Percentiles rank a stretch among this genome's conserved stretches.
phyloP scores from a whole-genome alignment of 2,113 vertebrate genomes.

The Anguilla rostrata region DNA sequence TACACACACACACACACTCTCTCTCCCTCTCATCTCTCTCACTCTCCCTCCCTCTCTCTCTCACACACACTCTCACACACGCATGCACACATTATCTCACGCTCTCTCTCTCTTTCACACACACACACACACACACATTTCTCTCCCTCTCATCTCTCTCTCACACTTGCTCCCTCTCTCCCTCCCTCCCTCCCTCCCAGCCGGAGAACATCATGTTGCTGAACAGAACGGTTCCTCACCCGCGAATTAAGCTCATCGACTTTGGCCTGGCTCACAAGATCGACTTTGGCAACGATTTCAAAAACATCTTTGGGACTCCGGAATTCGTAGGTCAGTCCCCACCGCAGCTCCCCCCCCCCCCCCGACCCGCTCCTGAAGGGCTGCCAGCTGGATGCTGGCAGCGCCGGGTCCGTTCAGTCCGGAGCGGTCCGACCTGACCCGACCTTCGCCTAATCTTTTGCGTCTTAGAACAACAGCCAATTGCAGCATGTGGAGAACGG shows the following conservation, averaged over 20 bases:
- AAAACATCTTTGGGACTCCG: conserved; percentile 97
- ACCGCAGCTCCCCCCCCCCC: not conserved
- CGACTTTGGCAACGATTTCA: conserved; percentile 96
- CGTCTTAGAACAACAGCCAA: conserved; percentile 43
- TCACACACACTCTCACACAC: not conserved
- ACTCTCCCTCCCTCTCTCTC: not conserved
- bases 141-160: no score
- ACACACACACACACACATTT: no score
- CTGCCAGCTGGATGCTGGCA: not conserved
- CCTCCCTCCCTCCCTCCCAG: conserved; percentile 63
- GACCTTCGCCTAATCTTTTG: conserved; percentile 38
- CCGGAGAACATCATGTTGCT: conserved; percentile 99
- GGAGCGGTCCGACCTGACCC: not conserved
- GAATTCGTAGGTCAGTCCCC: conserved; percentile 92
- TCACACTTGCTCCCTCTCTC: not conserved
- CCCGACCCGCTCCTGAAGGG: not conserved
- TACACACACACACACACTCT: no score
- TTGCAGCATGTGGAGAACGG: conserved; percentile 31
- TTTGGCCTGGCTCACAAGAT: conserved; percentile 98
- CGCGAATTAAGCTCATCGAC: conserved; percentile 97
- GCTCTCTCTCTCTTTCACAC: not conserved
- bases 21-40: not conserved
- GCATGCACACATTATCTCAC: no score
- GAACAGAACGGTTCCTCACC: conserved; percentile 86
- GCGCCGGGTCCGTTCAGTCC: not conserved